These are phyloP conservation scores for Diadophis punctatus DNA, from an alignment of 2,113 vertebrate genomes.

Conservation along the genomic window DNA sequence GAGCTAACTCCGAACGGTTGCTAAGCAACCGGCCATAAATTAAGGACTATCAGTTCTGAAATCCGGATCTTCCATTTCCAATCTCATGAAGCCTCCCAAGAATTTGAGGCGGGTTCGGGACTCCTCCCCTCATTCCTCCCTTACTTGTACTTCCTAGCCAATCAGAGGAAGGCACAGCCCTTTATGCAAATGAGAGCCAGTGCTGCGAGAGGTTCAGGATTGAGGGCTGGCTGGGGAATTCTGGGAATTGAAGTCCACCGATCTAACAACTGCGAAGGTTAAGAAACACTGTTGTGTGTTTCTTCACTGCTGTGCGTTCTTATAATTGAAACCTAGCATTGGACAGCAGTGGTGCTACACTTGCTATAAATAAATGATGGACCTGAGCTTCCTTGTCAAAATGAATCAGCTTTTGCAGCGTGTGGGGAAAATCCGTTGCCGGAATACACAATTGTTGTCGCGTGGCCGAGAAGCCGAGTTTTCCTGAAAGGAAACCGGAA, in stretches of 20 bases:
- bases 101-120: background rate
- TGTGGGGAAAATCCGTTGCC: background rate
- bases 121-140: background rate
- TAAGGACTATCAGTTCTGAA: background rate
- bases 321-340: background rate
- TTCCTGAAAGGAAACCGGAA: background rate
- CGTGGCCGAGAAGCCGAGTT: background rate
- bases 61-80: background rate
- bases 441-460: background rate
- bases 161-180: fast-evolving
- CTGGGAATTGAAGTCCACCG: background rate
- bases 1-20: background rate
- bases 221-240: background rate
- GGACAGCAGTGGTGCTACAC: background rate
- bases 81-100: background rate
- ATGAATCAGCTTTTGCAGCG: background rate
- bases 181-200: too few species aligned
- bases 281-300: background rate
- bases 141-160: background rate
- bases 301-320: background rate
- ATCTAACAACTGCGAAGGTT: background rate
- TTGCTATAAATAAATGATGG: constrained; percentile 28
- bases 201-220: background rate
- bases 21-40: background rate
- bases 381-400: background rate